phyloP scores from a whole-genome alignment of 2,888 invertebrate species.

The Leptogaster cylindrica region DNA sequence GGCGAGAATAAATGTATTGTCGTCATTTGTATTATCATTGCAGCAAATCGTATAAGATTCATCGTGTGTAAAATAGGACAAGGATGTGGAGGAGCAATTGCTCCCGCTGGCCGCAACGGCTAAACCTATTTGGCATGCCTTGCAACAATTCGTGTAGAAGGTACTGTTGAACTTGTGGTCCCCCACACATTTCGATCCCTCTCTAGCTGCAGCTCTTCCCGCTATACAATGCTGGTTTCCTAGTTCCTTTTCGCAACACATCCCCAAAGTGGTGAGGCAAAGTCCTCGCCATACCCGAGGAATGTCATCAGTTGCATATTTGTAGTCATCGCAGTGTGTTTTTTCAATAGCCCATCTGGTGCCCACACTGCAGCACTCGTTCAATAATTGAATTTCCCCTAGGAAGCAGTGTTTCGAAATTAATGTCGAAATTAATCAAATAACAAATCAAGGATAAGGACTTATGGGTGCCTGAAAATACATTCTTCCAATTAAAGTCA shows the following conservation, averaged over 20 bases:
- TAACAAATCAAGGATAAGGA: too few relatives aligned
- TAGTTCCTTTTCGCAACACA: constrained; percentile 68
- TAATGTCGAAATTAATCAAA: too few relatives aligned
- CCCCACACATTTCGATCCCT: constrained; percentile 54
- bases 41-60: constrained; percentile 71
- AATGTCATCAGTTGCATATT: constrained; percentile 65
- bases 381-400: constrained; percentile 54
- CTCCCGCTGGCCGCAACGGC: constrained; percentile 65
- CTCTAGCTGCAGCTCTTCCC: constrained; percentile 56
- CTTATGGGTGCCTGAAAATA: too few relatives aligned
- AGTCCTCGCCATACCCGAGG: constrained; percentile 66
- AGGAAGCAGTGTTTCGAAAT: too few relatives aligned
- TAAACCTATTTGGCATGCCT: constrained; percentile 70
- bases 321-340: constrained; percentile 63
- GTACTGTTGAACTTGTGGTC: constrained; percentile 50
- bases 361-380: constrained; percentile 65
- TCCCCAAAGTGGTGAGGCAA: constrained; percentile 69
- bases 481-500: too few relatives aligned
- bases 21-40: constrained; percentile 50
- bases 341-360: constrained; percentile 63
- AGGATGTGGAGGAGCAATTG: constrained; percentile 64
- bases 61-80: constrained; percentile 61
- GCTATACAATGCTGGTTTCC: constrained; percentile 59
- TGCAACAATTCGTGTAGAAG: constrained; percentile 66
- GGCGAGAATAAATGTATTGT: constrained; percentile 39